Evolutionary conservation across 2,113 vertebrate genomes (phyloP).

Genomic region (Phrynosoma blainvillii): DNA sequence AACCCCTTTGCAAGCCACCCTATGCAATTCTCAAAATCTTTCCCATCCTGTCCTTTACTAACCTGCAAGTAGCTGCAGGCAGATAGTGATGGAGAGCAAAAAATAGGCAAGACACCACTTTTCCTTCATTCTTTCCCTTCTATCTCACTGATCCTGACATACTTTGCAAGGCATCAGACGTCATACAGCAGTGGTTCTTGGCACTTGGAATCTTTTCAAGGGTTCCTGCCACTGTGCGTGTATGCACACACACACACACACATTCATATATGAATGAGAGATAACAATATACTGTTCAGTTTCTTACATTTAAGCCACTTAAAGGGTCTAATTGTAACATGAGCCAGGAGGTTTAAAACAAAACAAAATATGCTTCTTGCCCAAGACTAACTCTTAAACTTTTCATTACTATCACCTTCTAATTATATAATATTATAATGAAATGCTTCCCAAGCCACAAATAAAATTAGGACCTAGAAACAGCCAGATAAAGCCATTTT

Average conservation of each 20-base stretch:
- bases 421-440: background rate
- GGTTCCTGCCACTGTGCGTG: no score
- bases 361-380: background rate
- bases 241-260: background rate
- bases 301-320: background rate
- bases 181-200: background rate
- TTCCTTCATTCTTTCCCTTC: background rate
- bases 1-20: background rate
- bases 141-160: background rate
- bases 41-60: background rate
- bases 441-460: background rate
- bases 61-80: background rate
- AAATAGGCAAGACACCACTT: background rate
- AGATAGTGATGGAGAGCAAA: background rate
- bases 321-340: background rate
- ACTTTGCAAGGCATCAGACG: background rate
- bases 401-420: background rate
- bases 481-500: background rate
- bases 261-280: no score
- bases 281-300: background rate
- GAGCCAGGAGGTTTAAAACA: background rate
- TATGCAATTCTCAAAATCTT: background rate
- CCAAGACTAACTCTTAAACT: background rate
- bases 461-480: background rate
- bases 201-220: background rate